phyloP scores from a whole-genome alignment of 1,140 invertebrate species.

The Drosophila obscura region DNA sequence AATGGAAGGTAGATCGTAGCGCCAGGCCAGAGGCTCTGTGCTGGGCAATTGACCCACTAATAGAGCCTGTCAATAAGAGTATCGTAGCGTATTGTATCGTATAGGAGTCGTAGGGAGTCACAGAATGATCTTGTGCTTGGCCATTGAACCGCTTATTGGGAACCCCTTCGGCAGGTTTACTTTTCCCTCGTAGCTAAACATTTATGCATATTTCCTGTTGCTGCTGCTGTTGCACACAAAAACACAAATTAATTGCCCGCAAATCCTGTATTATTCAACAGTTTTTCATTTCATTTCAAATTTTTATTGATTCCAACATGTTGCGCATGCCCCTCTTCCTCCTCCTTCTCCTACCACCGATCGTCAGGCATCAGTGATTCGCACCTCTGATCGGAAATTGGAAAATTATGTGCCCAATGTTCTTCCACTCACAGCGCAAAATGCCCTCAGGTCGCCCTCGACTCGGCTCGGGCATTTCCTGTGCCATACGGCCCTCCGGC shows the following conservation, averaged over 20 bases:
- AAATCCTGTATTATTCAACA: constrained; percentile 83
- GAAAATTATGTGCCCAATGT: constrained; percentile 62
- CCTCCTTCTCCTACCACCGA: too few species aligned
- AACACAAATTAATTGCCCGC: constrained; percentile 82
- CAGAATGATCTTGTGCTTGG: constrained; percentile 33
- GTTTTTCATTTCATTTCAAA: constrained; percentile 76
- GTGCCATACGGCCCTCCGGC: constrained; percentile 9
- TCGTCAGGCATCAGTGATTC: constrained; percentile 52
- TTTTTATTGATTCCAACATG: constrained; percentile 77
- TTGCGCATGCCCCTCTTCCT: constrained; percentile 75
- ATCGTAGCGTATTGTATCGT: too few species aligned
- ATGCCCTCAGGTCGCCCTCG: too few species aligned
- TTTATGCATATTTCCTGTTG: constrained; percentile 57
- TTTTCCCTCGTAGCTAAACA: not conserved
- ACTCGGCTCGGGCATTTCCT: constrained; percentile 50
- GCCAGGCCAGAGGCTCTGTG: constrained; percentile 38
- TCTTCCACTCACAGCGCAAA: not conserved
- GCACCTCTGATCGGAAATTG: constrained; percentile 74
- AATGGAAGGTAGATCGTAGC: constrained; percentile 29
- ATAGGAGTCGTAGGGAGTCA: constrained; percentile 1
- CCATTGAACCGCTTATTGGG: constrained; percentile 53
- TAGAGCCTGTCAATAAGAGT: constrained; percentile 68
- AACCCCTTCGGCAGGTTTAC: constrained; percentile 5
- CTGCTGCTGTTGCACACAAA: constrained; percentile 32
- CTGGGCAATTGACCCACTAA: constrained; percentile 76